Evolutionary conservation across 2,888 invertebrate species (phyloP).

Genomic region (Podabrus alpinus): DNA sequence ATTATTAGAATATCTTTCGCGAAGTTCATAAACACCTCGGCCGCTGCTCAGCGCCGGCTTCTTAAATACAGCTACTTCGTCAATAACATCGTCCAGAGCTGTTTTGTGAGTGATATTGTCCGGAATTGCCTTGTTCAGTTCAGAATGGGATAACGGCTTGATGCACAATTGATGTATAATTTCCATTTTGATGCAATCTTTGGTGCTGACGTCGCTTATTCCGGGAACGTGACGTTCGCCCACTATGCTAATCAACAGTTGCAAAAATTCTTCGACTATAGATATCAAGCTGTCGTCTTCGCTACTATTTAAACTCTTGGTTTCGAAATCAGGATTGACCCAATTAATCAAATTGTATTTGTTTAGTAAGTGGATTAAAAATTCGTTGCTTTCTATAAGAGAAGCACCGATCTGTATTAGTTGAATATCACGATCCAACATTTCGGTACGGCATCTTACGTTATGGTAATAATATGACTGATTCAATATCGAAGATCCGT

Average conservation of each 20-base stretch:
- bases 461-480: conserved; percentile 97
- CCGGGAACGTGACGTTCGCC: conserved; percentile 75
- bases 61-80: conserved; percentile 85
- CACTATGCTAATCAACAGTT: conserved; percentile 79
- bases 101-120: conserved; percentile 84
- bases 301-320: conserved; percentile 58
- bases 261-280: conserved; percentile 91
- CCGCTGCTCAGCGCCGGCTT: conserved; percentile 75
- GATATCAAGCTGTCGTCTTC: conserved; percentile 86
- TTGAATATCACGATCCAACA: conserved; percentile 91
- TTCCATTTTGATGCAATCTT: conserved; percentile 90
- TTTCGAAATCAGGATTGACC: conserved; percentile 73
- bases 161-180: conserved; percentile 95
- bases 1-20: conserved; percentile 77
- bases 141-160: conserved; percentile 93
- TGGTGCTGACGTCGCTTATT: conserved; percentile 75
- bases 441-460: conserved; percentile 91
- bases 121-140: conserved; percentile 85
- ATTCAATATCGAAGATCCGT: conserved; percentile 95
- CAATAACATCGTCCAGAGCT: conserved; percentile 84
- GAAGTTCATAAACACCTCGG: conserved; percentile 90
- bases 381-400: conserved; percentile 87
- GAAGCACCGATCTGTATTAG: conserved; percentile 87
- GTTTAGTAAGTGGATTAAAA: conserved; percentile 88
- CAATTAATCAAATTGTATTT: conserved; percentile 88